Evolutionary conservation across 2,113 vertebrate genomes (phyloP), one percentile per base, ranked within the genome.

Genomic region (Ancistrus triradiatus): DNA sequence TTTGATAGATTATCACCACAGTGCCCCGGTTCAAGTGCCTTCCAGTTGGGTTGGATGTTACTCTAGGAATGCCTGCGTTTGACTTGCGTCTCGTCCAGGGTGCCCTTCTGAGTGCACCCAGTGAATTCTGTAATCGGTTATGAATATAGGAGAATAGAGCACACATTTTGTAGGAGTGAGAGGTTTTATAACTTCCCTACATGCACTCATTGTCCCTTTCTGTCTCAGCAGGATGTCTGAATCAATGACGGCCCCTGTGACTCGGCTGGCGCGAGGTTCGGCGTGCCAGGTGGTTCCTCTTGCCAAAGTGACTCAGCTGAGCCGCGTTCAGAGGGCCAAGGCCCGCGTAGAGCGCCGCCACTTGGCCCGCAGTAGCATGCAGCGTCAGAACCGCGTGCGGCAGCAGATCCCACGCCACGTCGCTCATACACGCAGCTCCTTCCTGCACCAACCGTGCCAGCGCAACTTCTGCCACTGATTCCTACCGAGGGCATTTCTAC

Each of bases 361-460:
- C 50, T 81, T 94, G 75, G 85, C 86, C 65, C 90, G 92, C 71
- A 93, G 92, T 77, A 89, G 86, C 37, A 81, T 97, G 75, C 93
- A 98, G 72, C 85, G 95, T 68, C 95, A 98, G 85, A 97, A 96
- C 84, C 91, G 90, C 19, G 84, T 87, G 61, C 84, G 87, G 42
- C 92, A 96, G 82, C 86, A 91, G 80, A 88, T 88, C 24, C 83
- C 86, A 3, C 87, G 86, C 53, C 81, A 84, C 2, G 72, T 80
- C 7, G 80, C 78, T 44, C 80, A 87, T 2, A 55, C 83, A 78
- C 88, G 87, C 76, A 87, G 90, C 75, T 86, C 85, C 87, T 94
- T 92, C 69, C 78, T 98, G 66, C 92, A 97, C 85, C 95, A 98
- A 80, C 95, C 95, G 63, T 87, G 88, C 89, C 93, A 93, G 85